A percentile compares a stretch with the other conserved stretches of the same genome.
Evolutionary conservation across 2,113 vertebrate species (phyloP).

Genomic region (Lophius piscatorius): DNA sequence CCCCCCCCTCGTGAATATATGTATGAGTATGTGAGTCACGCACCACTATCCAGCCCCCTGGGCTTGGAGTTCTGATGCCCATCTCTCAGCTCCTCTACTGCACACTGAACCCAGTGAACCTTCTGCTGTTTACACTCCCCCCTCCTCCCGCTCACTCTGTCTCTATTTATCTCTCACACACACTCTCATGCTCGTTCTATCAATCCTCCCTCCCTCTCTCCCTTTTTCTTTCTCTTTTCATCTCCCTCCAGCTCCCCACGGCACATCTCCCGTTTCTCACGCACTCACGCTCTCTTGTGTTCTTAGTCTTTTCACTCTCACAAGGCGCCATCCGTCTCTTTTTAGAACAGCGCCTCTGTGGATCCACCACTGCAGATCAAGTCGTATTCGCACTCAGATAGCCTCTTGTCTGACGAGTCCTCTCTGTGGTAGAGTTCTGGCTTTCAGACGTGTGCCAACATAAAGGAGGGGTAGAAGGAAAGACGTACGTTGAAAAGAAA

Average conservation of each 20-base stretch:
- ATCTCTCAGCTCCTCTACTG: constrained; percentile 74
- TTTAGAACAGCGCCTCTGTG: constrained; percentile 41
- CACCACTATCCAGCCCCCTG: constrained; percentile 69
- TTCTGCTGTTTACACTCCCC: constrained; percentile 75
- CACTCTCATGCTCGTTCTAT: constrained; percentile 63
- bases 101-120: constrained; percentile 77
- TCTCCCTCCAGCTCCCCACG: constrained; percentile 61
- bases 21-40: constrained; percentile 75
- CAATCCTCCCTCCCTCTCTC: constrained; percentile 46
- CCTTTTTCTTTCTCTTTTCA: constrained; percentile 30
- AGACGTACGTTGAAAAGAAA: constrained; percentile 1
- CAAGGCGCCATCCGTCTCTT: constrained; percentile 31
- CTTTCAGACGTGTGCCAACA: constrained; percentile 7
- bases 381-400: constrained; percentile 61
- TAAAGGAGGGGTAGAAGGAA: background rate
- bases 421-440: constrained; percentile 31
- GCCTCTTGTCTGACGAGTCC: constrained; percentile 24
- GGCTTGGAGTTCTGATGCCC: constrained; percentile 74
- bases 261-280: constrained; percentile 64
- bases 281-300: constrained; percentile 51
- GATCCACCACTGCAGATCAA: constrained; percentile 54
- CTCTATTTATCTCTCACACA: constrained; percentile 70
- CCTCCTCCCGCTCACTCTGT: constrained; percentile 60
- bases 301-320: constrained; percentile 43
- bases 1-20: constrained; percentile 72